phyloP scores from a whole-genome alignment of 2,113 vertebrate species.

The Elaphurus davidianus region DNA sequence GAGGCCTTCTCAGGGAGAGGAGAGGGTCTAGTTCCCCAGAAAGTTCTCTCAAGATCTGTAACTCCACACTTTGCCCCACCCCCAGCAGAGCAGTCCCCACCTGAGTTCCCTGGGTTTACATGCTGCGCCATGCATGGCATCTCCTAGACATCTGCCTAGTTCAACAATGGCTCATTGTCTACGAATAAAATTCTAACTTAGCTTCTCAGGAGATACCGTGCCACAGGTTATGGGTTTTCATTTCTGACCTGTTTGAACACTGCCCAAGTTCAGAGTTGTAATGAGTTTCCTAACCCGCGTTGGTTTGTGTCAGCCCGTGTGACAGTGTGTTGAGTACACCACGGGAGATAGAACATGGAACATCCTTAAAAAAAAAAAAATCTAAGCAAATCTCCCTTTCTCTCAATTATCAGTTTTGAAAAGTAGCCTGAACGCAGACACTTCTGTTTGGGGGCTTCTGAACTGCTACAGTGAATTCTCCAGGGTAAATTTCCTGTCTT shows the following conservation, averaged over 20 bases:
- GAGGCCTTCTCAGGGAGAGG: not conserved
- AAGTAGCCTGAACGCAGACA: not conserved
- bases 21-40: too few relatives aligned
- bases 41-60: not conserved
- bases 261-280: slow-evolving; percentile 43
- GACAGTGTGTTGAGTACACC: slow-evolving; percentile 15
- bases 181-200: slow-evolving; percentile 18
- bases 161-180: not conserved
- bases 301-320: not conserved
- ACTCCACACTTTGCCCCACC: rapidly evolving
- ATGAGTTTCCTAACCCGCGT: slow-evolving; percentile 58
- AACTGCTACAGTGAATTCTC: not conserved
- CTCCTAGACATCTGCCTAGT: not conserved
- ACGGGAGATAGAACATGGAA: slow-evolving; percentile 17
- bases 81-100: rapidly evolving
- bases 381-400: not conserved
- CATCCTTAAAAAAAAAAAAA: not conserved
- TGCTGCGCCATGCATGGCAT: rapidly evolving
- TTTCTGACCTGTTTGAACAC: slow-evolving; percentile 46
- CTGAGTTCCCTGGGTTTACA: rapidly evolving
- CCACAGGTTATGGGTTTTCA: slow-evolving; percentile 58
- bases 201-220: not conserved
- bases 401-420: slow-evolving; percentile 51
- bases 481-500: not conserved
- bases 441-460: not conserved